Evolutionary conservation across 2,797 vertebrate species (phyloP).

Genomic region (Sebastes diploproa): DNA sequence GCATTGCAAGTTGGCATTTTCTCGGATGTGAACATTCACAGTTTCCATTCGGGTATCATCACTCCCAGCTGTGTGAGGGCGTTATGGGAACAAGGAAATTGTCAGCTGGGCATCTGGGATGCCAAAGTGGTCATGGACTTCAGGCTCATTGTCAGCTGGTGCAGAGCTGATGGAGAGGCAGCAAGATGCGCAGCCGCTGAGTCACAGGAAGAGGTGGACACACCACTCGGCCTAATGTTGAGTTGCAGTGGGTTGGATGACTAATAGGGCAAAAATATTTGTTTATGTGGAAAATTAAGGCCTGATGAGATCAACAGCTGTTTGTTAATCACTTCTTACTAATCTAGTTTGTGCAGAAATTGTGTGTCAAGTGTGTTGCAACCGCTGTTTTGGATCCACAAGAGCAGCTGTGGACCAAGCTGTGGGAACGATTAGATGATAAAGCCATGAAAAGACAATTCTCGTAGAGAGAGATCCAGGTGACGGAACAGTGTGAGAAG

Average conservation of each 20-base stretch:
- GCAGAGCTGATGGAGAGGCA: conserved; percentile 46
- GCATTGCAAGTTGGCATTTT: not conserved
- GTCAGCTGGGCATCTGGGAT: conserved; percentile 71
- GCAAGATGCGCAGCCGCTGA: conserved; percentile 41
- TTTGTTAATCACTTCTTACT: conserved; percentile 8
- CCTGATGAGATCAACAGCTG: conserved; percentile 30
- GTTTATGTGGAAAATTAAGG: conserved; percentile 27
- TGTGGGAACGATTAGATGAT: conserved; percentile 49
- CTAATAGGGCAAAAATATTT: not conserved
- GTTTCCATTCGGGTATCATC: conserved; percentile 49
- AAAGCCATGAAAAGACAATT: conserved; percentile 20
- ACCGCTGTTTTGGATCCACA: conserved; percentile 47
- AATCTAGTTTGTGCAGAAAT: not conserved
- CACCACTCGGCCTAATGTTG: conserved; percentile 3
- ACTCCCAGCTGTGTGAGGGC: conserved; percentile 58
- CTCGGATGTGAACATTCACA: conserved; percentile 30
- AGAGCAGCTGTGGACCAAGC: conserved; percentile 58
- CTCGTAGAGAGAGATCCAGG: conserved; percentile 14
- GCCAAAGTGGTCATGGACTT: conserved; percentile 46
- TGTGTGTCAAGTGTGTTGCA: conserved; percentile 13
- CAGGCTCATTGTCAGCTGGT: conserved; percentile 57
- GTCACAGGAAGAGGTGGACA: conserved; percentile 22
- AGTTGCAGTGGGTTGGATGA: conserved; percentile 19
- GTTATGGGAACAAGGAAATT: conserved; percentile 60
- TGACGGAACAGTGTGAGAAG: not conserved